Evolutionary conservation across 2,888 invertebrate genomes (phyloP).

Genomic region (Drosophila gaucha): DNA sequence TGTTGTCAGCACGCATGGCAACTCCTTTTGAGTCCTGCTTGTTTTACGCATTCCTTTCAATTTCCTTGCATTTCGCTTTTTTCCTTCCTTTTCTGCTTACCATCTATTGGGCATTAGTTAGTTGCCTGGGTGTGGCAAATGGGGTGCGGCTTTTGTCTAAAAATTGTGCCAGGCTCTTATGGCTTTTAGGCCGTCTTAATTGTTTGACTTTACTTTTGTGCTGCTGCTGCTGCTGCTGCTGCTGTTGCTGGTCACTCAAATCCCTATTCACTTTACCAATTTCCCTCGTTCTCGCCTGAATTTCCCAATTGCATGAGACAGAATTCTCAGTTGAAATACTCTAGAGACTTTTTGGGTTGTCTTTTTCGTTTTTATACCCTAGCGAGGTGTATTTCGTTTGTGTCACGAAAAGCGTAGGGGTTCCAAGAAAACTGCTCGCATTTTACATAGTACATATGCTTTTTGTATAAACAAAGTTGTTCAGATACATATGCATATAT

Average conservation of each 20-base stretch:
- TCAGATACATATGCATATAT: no score
- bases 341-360: slow-evolving; percentile 3
- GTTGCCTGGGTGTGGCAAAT: slow-evolving; percentile 35
- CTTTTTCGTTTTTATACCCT: not conserved
- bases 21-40: slow-evolving; percentile 39
- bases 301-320: slow-evolving; percentile 11
- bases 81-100: not conserved
- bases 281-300: not conserved
- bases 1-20: slow-evolving; percentile 65
- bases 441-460: no score
- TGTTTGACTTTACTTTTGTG: slow-evolving; percentile 63
- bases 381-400: not conserved
- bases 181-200: slow-evolving; percentile 72
- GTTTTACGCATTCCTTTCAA: slow-evolving; percentile 28
- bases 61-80: slow-evolving; percentile 39
- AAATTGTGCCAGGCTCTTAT: slow-evolving; percentile 43
- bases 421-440: no score
- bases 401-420: not conserved
- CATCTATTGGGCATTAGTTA: slow-evolving; percentile 25
- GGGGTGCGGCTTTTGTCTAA: slow-evolving; percentile 38
- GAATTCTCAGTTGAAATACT: slow-evolving; percentile 17
- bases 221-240: not conserved
- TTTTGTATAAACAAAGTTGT: no score
- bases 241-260: slow-evolving; percentile 19
- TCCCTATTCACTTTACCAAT: slow-evolving; percentile 8